Percentiles rank a stretch among this genome's conserved stretches.
Conservation (phyloP, 2,888 invertebrate species). For the Stegophylla sp. region DNA sequence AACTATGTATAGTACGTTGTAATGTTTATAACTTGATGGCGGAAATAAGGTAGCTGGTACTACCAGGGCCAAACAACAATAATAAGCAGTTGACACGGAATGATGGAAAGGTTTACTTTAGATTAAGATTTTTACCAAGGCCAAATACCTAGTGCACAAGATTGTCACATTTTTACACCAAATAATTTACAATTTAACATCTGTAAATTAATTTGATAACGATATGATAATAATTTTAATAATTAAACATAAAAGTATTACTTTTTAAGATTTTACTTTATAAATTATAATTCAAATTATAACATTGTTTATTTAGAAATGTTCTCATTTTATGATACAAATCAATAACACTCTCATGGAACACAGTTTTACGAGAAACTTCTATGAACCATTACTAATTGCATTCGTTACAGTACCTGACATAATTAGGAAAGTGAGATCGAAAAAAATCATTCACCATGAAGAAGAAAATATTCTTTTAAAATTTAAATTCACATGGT, state of each 20-base stretch:
- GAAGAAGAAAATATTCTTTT: conserved; percentile 27
- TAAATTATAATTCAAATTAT: no score
- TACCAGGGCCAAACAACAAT: conserved; percentile 53
- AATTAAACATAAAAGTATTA: no score
- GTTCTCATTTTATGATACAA: conserved; percentile 27
- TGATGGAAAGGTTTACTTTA: conserved; percentile 44
- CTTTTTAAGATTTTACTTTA: no score
- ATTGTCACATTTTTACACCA: conserved; percentile 25
- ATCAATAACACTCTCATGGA: conserved; percentile 32
- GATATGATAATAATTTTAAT: background rate
- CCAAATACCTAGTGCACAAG: background rate
- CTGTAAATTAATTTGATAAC: conserved; percentile 6
- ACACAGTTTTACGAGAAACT: conserved; percentile 16
- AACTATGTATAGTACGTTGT: background rate
- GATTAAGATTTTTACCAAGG: conserved; percentile 30
- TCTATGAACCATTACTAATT: conserved; percentile 49
- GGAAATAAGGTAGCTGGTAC: conserved; percentile 51
- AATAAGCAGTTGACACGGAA: conserved; percentile 54
- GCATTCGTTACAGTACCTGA: conserved; percentile 48
- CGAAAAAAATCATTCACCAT: conserved; percentile 19
- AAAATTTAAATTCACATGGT: background rate
- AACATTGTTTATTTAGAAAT: no score
- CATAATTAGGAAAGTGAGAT: conserved; percentile 52
- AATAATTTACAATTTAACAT: conserved; percentile 4
- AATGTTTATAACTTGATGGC: conserved; percentile 6